Evolutionary conservation across 2,113 vertebrate genomes (phyloP).

Genomic region (Xiphophorus couchianus): DNA sequence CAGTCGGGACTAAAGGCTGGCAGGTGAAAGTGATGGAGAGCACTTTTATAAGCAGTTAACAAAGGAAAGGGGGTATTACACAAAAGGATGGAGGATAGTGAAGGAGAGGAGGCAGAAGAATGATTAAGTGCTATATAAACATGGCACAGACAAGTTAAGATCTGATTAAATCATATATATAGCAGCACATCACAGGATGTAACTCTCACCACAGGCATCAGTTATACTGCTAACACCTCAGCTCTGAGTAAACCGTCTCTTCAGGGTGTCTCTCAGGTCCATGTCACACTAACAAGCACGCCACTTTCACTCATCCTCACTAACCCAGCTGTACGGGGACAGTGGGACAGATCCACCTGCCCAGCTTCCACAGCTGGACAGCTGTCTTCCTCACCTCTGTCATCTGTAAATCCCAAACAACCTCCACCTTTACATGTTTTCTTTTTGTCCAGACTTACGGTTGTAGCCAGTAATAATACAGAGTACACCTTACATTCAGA

Average conservation of each 20-base stretch:
- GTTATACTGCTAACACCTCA: slow-evolving; percentile 32
- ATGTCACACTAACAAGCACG: slow-evolving; percentile 33
- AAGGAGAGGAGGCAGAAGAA: not conserved
- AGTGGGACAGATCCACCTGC: not conserved
- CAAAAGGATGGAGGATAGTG: slow-evolving; percentile 4
- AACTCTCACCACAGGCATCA: slow-evolving; percentile 35
- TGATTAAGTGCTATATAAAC: not conserved
- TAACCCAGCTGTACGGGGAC: not conserved
- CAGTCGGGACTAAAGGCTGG: slow-evolving; percentile 57
- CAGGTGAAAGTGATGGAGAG: slow-evolving; percentile 50
- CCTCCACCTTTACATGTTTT: not conserved
- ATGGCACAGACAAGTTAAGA: not conserved
- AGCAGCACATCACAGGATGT: slow-evolving; percentile 1
- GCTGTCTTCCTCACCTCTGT: slow-evolving; percentile 48
- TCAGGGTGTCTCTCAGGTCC: slow-evolving; percentile 41
- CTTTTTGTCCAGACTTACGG: not conserved
- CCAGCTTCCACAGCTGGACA: slow-evolving; percentile 19
- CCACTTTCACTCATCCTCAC: slow-evolving; percentile 34
- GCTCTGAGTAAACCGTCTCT: slow-evolving; percentile 44
- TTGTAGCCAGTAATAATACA: slow-evolving; percentile 3
- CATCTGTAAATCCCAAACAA: slow-evolving; percentile 28
- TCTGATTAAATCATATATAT: not conserved
- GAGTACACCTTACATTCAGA: not conserved
- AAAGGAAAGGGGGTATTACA: slow-evolving; percentile 18
- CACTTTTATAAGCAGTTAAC: slow-evolving; percentile 34